Evolutionary conservation across 2,888 invertebrate genomes (phyloP).

Genomic region (Clivina fossor): DNA sequence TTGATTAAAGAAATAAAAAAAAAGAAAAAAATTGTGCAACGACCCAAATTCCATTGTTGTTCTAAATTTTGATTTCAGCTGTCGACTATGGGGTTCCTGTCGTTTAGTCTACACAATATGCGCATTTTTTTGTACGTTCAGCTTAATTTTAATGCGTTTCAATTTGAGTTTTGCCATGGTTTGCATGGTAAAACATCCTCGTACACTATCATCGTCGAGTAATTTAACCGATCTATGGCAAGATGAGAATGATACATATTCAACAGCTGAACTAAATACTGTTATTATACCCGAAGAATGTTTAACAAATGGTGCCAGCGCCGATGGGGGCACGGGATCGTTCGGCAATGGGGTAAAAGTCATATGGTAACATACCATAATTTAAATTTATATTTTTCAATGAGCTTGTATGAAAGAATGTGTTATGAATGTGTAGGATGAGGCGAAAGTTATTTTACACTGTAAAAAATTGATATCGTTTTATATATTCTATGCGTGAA

Average conservation of each 20-base stretch:
- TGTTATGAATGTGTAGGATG: no score
- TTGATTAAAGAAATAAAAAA: no score
- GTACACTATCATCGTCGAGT: background rate
- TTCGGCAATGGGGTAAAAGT: slow-evolving; percentile 16
- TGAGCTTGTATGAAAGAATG: no score
- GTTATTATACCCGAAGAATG: slow-evolving; percentile 19
- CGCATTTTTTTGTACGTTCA: slow-evolving; percentile 48
- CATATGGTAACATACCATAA: slow-evolving; percentile 13
- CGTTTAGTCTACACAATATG: slow-evolving; percentile 50
- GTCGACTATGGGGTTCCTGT: slow-evolving; percentile 48
- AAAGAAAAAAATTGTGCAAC: background rate
- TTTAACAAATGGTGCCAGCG: background rate
- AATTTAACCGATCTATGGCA: slow-evolving; percentile 5
- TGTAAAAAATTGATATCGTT: no score
- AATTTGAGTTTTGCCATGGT: slow-evolving; percentile 59
- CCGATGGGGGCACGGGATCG: background rate
- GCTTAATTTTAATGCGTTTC: slow-evolving; percentile 53
- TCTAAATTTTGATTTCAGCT: background rate
- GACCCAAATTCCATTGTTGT: background rate
- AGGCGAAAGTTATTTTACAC: no score
- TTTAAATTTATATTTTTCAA: background rate
- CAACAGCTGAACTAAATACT: background rate
- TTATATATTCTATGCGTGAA: no score
- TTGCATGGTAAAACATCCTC: slow-evolving; percentile 54
- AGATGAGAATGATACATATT: background rate